Conservation (phyloP, 2,797 vertebrate species). For the Molossus alvarezi region DNA sequence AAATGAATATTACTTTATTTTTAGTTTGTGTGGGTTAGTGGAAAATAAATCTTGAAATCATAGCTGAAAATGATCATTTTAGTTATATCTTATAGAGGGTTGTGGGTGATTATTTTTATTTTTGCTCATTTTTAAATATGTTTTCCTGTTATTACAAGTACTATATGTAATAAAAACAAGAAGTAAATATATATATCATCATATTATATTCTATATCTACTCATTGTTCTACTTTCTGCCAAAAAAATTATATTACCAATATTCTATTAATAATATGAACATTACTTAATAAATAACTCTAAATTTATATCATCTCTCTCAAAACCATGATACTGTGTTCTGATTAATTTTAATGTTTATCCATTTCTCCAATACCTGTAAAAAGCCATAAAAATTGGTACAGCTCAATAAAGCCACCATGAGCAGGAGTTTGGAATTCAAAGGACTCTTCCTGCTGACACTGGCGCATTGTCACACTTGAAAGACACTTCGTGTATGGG, state of each 20-base stretch:
- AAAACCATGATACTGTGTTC: neutral
- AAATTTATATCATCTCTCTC: neutral
- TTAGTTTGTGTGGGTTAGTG: neutral
- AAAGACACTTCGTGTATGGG: constrained; percentile 65
- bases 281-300: neutral
- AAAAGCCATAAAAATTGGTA: constrained; percentile 47
- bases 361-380: neutral
- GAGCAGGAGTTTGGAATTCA: constrained; percentile 38
- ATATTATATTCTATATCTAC: neutral
- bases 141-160: neutral
- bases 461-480: constrained; percentile 8
- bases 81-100: neutral
- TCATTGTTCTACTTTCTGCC: neutral
- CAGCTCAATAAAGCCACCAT: neutral
- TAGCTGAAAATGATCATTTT: neutral
- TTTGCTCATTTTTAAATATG: constrained; percentile 16
- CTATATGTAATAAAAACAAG: neutral
- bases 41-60: constrained; percentile 35
- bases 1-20: constrained; percentile 6
- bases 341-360: neutral
- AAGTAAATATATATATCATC: neutral
- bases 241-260: neutral
- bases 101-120: neutral
- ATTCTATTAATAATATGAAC: constrained; percentile 5
- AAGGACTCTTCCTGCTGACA: neutral